Conservation (phyloP, 2,797 vertebrate genomes). For the Hyperoplus lanceolatus region DNA sequence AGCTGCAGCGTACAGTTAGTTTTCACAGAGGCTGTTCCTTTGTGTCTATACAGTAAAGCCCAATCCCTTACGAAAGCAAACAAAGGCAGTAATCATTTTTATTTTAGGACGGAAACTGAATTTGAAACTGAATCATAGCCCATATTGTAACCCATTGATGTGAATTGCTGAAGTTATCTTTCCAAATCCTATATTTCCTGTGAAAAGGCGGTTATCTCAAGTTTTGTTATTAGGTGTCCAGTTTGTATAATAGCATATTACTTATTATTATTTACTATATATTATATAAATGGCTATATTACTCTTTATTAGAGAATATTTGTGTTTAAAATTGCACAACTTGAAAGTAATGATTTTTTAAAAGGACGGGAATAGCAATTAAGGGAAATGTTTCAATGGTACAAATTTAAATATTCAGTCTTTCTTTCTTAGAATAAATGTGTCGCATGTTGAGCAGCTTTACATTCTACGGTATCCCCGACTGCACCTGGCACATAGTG, state of each 20-base stretch:
- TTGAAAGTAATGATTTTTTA: background rate
- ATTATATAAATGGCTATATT: too few relatives aligned
- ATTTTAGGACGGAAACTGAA: background rate
- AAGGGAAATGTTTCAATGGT: too few relatives aligned
- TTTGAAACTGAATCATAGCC: too few relatives aligned
- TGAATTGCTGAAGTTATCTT: too few relatives aligned
- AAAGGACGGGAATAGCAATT: background rate
- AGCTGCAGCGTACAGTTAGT: background rate
- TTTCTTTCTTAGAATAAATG: background rate
- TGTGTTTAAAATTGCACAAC: background rate
- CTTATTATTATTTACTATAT: too few relatives aligned
- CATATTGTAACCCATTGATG: too few relatives aligned
- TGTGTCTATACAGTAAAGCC: background rate
- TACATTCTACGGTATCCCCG: constrained; percentile 1
- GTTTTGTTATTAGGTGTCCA: too few relatives aligned
- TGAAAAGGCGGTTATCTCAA: too few relatives aligned
- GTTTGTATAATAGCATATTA: too few relatives aligned
- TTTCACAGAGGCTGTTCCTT: background rate
- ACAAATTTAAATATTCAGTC: background rate
- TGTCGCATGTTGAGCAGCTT: constrained; percentile 5
- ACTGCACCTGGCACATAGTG: constrained; percentile 12
- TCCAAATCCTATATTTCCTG: too few relatives aligned
- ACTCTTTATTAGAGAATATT: too few relatives aligned
- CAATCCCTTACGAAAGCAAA: background rate
- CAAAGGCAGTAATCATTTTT: background rate